phyloP scores from a whole-genome alignment of 1,140 invertebrate species.

The Diorhabda elongata region DNA sequence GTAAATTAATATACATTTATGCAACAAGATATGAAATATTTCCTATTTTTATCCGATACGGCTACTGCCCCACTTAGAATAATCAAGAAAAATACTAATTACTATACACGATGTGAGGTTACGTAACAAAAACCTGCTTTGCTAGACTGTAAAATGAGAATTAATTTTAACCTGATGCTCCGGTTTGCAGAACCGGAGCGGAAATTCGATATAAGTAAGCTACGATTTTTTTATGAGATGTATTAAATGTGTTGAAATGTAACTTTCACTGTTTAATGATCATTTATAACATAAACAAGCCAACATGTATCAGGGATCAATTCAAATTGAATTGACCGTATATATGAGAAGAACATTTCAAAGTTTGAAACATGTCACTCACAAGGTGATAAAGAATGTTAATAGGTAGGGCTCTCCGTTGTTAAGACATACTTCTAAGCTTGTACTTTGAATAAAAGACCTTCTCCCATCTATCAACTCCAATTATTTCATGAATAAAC shows the following conservation, averaged over 20 bases:
- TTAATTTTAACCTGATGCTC: constrained; percentile 1
- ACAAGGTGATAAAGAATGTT: no score
- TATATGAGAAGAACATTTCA: no score
- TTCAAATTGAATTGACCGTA: no score
- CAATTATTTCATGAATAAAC: no score
- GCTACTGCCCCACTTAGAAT: neutral
- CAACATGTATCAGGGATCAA: no score
- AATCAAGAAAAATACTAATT: neutral
- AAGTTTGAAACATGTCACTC: no score
- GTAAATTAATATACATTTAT: neutral
- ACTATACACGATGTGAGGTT: neutral
- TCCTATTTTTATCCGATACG: neutral
- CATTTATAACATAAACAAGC: neutral
- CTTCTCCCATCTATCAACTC: no score
- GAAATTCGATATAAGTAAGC: neutral
- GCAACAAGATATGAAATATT: neutral
- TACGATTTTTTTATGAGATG: neutral
- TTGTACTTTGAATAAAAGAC: no score
- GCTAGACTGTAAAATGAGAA: neutral
- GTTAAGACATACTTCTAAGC: no score
- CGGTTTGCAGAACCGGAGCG: neutral
- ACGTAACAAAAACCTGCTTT: neutral
- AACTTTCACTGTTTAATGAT: constrained; percentile 1
- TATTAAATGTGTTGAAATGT: neutral
- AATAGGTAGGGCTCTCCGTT: no score